These are phyloP conservation scores for Synanthedon andrenaeformis DNA, from an alignment of 2,888 invertebrate species.

Conservation along the genomic window DNA sequence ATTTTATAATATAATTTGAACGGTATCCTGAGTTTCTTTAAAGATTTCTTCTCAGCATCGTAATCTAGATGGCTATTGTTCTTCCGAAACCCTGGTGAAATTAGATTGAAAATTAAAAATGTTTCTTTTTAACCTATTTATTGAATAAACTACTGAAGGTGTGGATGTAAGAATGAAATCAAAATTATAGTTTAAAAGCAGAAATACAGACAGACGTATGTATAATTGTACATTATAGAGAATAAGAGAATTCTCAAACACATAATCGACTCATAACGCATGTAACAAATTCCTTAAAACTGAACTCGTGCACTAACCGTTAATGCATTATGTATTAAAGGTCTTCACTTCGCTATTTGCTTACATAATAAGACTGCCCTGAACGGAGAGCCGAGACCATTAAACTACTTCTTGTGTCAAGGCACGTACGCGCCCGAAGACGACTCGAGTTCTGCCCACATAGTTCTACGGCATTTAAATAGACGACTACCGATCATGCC, in stretches of 20 bases:
- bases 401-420: constrained; percentile 52
- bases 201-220: too few species aligned
- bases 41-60: too few species aligned
- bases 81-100: too few species aligned
- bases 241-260: background rate
- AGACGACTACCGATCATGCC: constrained; percentile 21
- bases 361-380: constrained; percentile 47
- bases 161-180: too few species aligned
- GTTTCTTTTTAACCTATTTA: too few species aligned
- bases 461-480: constrained; percentile 40
- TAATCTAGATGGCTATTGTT: too few species aligned
- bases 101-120: too few species aligned
- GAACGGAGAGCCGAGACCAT: constrained; percentile 28
- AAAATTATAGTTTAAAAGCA: too few species aligned
- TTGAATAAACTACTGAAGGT: too few species aligned
- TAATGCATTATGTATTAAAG: constrained; percentile 50
- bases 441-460: constrained; percentile 38
- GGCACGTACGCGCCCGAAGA: constrained; percentile 42
- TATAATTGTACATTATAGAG: too few species aligned
- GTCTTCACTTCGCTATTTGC: constrained; percentile 43
- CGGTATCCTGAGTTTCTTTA: too few species aligned
- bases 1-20: too few species aligned
- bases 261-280: background rate
- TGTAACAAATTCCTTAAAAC: background rate
- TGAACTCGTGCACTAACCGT: constrained; percentile 37